Percentiles rank a stretch among this genome's conserved stretches.
These are phyloP conservation scores for Atta texana DNA, from an alignment of 1,140 invertebrate genomes.

Conservation along the genomic window DNA sequence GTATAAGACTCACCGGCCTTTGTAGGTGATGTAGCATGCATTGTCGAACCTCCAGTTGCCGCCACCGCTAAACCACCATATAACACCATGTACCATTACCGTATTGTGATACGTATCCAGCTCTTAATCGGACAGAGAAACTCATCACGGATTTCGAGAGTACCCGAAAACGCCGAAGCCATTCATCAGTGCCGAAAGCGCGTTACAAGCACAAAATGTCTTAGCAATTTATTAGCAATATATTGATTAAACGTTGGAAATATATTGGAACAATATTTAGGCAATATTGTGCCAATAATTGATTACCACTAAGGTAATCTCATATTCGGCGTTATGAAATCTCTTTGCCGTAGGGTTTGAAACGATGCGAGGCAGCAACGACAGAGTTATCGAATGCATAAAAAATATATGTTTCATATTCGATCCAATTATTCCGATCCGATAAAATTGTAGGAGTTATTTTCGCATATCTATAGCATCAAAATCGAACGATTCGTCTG, in stretches of 20 bases:
- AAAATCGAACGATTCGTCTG: background rate
- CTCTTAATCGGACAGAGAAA: constrained; percentile 72
- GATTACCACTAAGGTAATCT: background rate
- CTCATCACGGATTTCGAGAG: constrained; percentile 34
- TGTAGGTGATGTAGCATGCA: constrained; percentile 85
- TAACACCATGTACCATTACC: constrained; percentile 82
- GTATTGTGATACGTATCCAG: constrained; percentile 63
- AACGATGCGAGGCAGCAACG: background rate
- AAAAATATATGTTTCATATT: background rate
- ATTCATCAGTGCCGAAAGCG: constrained; percentile 55
- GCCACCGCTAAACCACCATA: constrained; percentile 85
- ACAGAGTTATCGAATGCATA: background rate
- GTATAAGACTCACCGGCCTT: constrained; percentile 85
- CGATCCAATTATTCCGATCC: background rate
- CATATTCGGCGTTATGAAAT: constrained; percentile 4
- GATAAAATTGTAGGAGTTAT: background rate
- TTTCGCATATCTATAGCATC: background rate
- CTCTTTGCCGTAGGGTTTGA: constrained; percentile 28
- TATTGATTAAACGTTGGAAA: too few species aligned
- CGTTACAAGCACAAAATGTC: constrained; percentile 41
- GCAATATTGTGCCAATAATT: too few species aligned
- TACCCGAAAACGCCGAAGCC: constrained; percentile 43
- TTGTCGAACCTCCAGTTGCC: constrained; percentile 83
- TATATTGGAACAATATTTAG: too few species aligned
- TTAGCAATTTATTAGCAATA: too few species aligned